A percentile compares a stretch with the other conserved stretches of the same genome.
Conservation (phyloP, 2,113 vertebrate genomes). For the Taxidea taxus region DNA sequence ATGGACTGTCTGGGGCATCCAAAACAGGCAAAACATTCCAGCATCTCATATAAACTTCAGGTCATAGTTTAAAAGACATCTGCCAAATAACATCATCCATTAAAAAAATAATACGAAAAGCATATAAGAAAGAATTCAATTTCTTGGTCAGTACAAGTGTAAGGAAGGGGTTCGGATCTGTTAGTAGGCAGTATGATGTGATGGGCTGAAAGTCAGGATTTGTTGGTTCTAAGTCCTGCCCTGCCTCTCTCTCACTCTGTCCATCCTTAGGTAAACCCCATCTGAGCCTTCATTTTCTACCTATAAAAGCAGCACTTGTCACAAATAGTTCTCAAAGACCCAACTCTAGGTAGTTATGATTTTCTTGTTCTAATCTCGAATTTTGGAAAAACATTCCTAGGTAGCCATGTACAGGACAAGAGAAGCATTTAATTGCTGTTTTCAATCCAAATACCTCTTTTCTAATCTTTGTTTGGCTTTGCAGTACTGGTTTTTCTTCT, state of each 20-base stretch:
- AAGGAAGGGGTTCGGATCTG: background rate
- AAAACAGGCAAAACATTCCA: background rate
- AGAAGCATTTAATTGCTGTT: background rate
- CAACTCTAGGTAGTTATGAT: background rate
- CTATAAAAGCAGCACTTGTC: background rate
- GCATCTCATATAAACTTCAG: background rate
- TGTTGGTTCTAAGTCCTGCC: background rate
- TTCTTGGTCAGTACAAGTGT: background rate
- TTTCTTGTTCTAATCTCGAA: background rate
- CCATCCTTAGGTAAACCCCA: background rate
- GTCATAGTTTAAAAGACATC: background rate
- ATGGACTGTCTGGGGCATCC: background rate
- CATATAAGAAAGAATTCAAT: background rate
- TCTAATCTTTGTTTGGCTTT: conserved; percentile 33
- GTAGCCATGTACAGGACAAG: background rate
- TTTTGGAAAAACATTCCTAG: background rate
- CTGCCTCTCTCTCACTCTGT: background rate
- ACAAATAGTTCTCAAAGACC: background rate
- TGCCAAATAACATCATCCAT: background rate
- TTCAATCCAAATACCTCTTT: background rate
- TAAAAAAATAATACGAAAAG: background rate
- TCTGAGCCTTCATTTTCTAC: background rate
- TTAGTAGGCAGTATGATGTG: accelerated
- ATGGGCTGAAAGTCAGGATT: background rate
- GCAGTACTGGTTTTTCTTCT: background rate